Evolutionary conservation across 2,888 invertebrate genomes (phyloP).

Genomic region (Copidosoma aretas): DNA sequence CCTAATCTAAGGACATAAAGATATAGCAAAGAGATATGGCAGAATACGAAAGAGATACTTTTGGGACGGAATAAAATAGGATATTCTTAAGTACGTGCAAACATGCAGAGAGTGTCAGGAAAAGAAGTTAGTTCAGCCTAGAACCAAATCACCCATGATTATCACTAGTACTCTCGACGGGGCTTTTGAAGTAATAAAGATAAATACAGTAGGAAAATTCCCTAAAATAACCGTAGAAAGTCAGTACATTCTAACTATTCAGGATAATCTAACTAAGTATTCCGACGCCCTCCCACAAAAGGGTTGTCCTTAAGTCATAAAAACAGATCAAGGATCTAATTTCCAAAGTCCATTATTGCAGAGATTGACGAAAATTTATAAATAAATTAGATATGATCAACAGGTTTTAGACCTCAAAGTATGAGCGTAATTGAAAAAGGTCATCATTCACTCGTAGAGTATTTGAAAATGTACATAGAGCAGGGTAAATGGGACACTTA

Average conservation of each 20-base stretch:
- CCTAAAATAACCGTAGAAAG: no score
- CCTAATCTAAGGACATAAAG: not conserved
- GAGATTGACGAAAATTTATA: not conserved
- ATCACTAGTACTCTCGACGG: not conserved
- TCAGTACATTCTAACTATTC: no score
- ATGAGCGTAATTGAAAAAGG: slow-evolving; percentile 6
- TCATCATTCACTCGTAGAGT: slow-evolving; percentile 14
- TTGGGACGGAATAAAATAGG: not conserved
- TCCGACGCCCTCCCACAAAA: not conserved
- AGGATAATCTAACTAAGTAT: no score
- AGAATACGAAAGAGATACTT: not conserved
- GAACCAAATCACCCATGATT: not conserved
- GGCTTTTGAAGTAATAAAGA: not conserved
- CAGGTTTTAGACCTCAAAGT: slow-evolving; percentile 7
- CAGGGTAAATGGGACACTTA: slow-evolving; percentile 14
- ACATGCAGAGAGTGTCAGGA: not conserved
- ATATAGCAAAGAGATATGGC: slow-evolving; percentile 24
- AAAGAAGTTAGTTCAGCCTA: not conserved
- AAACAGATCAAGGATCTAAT: slow-evolving; percentile 9
- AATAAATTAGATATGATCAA: not conserved
- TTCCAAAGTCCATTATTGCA: not conserved
- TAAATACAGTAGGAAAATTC: no score
- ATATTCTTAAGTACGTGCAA: not conserved
- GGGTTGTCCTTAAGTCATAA: not conserved
- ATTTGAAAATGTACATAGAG: no score